Percentiles rank a stretch among this genome's conserved stretches.
Conservation (phyloP, 64 coral and sea anemone genomes). For the Pocillopora damicornis region DNA sequence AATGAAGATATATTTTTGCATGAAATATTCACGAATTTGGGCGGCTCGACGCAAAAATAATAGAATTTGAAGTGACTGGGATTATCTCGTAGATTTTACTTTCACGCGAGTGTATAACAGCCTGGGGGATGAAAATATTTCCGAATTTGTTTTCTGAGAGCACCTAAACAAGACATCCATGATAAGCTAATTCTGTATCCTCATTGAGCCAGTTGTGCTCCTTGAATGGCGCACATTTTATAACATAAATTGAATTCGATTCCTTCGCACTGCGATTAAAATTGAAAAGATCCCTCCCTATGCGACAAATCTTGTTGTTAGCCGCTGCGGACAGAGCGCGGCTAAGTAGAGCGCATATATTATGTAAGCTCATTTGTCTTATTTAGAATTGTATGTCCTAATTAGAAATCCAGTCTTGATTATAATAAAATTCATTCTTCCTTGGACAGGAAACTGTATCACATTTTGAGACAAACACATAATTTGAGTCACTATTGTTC, state of each 20-base stretch:
- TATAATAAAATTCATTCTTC: background rate
- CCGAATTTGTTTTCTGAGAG: background rate
- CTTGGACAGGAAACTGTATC: background rate
- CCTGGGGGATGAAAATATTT: background rate
- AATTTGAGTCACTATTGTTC: no score
- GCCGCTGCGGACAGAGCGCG: background rate
- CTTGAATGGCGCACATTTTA: background rate
- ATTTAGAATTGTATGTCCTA: background rate
- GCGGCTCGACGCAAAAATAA: background rate
- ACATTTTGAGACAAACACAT: background rate
- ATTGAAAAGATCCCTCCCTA: background rate
- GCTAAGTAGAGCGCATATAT: background rate
- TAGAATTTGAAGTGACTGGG: background rate
- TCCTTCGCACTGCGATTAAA: background rate
- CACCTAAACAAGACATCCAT: background rate
- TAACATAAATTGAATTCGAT: background rate
- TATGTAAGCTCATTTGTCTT: background rate
- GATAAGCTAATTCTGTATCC: background rate
- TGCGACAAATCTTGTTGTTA: background rate
- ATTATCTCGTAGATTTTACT: background rate
- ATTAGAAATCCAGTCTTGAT: slow-evolving; percentile 6
- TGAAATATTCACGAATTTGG: background rate
- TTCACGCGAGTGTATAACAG: background rate
- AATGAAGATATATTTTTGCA: slow-evolving; percentile 19
- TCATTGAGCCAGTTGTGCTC: background rate